Evolutionary conservation across 2,888 invertebrate species (phyloP).

Genomic region (Reticulitermes lucifugus): DNA sequence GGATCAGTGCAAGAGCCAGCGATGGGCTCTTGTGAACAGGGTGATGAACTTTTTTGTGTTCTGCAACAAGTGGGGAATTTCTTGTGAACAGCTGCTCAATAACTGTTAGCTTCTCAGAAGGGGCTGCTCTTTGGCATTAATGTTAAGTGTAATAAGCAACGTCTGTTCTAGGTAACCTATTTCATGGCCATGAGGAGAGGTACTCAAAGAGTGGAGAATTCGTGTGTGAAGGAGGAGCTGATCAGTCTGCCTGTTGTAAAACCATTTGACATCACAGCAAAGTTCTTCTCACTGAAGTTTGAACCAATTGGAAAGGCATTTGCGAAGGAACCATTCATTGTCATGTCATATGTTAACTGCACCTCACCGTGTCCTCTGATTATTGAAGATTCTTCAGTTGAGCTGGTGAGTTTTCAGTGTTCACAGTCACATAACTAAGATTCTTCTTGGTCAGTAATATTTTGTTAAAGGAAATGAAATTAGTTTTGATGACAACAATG

Average conservation of each 20-base stretch:
- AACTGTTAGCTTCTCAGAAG: too few relatives aligned
- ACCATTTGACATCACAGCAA: conserved; percentile 76
- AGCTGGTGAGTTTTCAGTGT: conserved; percentile 65
- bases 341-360: conserved; percentile 77
- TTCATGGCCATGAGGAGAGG: conserved; percentile 57
- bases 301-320: conserved; percentile 75
- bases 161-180: conserved; percentile 60
- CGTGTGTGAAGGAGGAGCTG: conserved; percentile 71
- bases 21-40: too few relatives aligned
- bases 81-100: too few relatives aligned
- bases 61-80: too few relatives aligned
- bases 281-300: conserved; percentile 74
- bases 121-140: too few relatives aligned
- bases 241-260: conserved; percentile 74
- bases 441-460: too few relatives aligned
- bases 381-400: conserved; percentile 74
- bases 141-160: too few relatives aligned
- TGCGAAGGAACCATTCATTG: conserved; percentile 74
- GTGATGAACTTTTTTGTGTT: too few relatives aligned
- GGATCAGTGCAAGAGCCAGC: too few relatives aligned
- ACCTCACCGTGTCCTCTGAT: conserved; percentile 77
- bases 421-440: too few relatives aligned
- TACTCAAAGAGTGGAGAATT: conserved; percentile 60
- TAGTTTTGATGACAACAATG: too few relatives aligned
- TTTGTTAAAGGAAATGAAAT: too few relatives aligned